These are phyloP conservation scores for Centrocercus urophasianus DNA, from an alignment of 2,113 vertebrate genomes.

Conservation along the genomic window DNA sequence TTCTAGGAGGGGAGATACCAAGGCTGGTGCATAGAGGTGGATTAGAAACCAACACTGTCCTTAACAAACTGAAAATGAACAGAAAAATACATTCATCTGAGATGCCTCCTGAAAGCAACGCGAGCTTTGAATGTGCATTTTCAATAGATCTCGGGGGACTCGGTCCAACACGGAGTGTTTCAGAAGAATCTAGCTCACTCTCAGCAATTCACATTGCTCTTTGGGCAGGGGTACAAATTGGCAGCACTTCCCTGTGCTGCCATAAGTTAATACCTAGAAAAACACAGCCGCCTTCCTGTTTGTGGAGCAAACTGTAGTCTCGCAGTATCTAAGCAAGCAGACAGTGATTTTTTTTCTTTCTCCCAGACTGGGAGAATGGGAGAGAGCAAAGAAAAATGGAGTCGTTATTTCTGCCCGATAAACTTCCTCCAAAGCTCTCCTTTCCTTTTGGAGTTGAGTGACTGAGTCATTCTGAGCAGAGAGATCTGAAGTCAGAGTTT, in stretches of 20 bases:
- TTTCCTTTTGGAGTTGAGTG: conserved; percentile 68
- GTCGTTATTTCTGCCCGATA: conserved; percentile 42
- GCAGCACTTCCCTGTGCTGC: not conserved
- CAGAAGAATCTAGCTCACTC: not conserved
- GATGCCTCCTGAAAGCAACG: not conserved
- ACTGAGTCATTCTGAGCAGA: conserved; percentile 51
- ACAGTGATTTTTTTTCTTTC: not conserved
- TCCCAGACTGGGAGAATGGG: not conserved
- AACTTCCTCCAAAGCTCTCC: conserved; percentile 58
- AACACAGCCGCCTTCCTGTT: not conserved
- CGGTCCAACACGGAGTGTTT: not conserved
- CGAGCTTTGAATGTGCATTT: not conserved
- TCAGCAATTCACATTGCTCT: not conserved
- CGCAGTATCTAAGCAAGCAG: not conserved
- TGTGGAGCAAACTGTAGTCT: not conserved
- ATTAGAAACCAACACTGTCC: not conserved
- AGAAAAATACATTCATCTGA: not conserved
- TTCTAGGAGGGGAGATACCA: conserved; percentile 18
- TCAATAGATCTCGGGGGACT: not conserved
- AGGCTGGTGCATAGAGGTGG: not conserved
- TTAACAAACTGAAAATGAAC: not conserved
- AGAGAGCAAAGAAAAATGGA: conserved; percentile 25
- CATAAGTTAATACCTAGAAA: not conserved
- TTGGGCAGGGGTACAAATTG: not conserved
- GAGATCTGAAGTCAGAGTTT: conserved; percentile 53